Evolutionary conservation across 2,888 invertebrate species (phyloP), one percentile per base, ranked within the genome.

Genomic region (Phalangium opilio): DNA sequence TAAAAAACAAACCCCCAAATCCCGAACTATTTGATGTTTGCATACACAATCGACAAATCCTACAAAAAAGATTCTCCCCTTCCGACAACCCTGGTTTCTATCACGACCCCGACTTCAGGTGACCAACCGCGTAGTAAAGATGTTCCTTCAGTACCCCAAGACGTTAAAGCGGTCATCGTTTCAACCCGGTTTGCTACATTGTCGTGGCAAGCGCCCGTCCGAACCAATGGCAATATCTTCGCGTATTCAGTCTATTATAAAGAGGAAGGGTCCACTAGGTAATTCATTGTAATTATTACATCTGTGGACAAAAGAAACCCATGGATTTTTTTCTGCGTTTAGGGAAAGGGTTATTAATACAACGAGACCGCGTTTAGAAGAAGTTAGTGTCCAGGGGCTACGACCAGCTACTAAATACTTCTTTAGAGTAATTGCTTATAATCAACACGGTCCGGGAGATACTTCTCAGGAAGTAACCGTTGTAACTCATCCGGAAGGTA

Each of bases 151-250:
- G 70, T 81, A 36, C 90, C 91, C 0, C 70, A 75, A 52, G 77
- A 78, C 57, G 68, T 93, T 46, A 74, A 73, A 57, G 81, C 87
- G 3, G 79, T 81, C 56, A 77, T 90, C 55, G 78, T 85, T 41
- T 83, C 84, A 60, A 82, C 85, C 19, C 72, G 91, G 49, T 90
- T 89, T 63, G 82, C 93, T 36, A 85, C 86, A 3, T 71, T 96
- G 43, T 81, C 82, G 55, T 96, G 95, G 96, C 77, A 81, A 63
- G 78, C 80, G 54, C 93, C 95, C 0, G 20, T 44, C 4, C 45
- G 55, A 55, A 73, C 74, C 56, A 75, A 76, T 57, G 75, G 75
- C 10, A 76, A 78, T 55, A 76, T 90, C 44, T 71, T 78, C 32
- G 78, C 81, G 1, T 95, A 93, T 66, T 79, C 83, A 1, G 81